phyloP scores from a whole-genome alignment of 2,113 vertebrate genomes.

The Gallinago media region DNA sequence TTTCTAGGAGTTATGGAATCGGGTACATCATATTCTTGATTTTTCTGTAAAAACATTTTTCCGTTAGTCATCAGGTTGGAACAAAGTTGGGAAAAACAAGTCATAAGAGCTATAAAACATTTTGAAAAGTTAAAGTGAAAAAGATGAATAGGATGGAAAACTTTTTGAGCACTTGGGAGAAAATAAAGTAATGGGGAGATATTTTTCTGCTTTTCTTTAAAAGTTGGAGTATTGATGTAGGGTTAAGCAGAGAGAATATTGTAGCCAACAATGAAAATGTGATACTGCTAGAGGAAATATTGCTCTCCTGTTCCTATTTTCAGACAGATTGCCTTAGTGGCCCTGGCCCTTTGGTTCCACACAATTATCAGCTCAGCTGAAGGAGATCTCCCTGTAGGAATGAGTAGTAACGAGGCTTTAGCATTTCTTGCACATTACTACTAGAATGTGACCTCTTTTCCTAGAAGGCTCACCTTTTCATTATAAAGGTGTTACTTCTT shows the following conservation, averaged over 20 bases:
- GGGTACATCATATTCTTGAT: background rate
- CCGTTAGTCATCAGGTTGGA: constrained; percentile 41
- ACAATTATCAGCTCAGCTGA: background rate
- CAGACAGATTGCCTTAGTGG: background rate
- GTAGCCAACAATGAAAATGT: background rate
- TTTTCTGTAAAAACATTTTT: constrained; percentile 29
- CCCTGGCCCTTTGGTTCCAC: background rate
- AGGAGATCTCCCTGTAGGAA: background rate
- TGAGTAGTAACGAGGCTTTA: constrained; percentile 31
- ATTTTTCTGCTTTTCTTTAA: background rate
- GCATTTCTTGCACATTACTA: background rate
- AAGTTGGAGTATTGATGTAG: background rate
- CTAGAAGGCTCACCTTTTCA: background rate
- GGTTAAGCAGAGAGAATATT: background rate
- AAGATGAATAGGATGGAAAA: background rate
- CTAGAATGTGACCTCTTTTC: background rate
- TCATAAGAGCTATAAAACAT: constrained; percentile 19
- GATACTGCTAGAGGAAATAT: background rate
- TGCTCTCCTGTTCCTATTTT: background rate
- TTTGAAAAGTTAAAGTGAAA: constrained; percentile 29
- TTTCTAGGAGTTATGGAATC: background rate
- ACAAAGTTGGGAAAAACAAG: constrained; percentile 22
- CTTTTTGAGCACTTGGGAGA: background rate
- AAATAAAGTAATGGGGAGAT: background rate
- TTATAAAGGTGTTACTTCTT: constrained; percentile 7